These are phyloP conservation scores for Apantesis nais DNA, from an alignment of 2,888 invertebrate genomes.

Conservation along the genomic window DNA sequence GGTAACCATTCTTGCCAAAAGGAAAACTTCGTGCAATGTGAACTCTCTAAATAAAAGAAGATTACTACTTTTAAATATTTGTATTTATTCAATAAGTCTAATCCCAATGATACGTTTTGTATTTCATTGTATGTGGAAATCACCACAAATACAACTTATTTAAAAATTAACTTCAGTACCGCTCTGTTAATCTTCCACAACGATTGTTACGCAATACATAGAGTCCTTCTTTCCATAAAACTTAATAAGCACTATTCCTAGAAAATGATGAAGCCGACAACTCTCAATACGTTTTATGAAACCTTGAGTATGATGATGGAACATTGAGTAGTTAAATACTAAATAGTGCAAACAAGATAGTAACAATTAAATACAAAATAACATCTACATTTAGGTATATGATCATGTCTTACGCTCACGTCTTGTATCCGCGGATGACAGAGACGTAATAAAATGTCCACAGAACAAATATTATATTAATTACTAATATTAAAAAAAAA, in stretches of 20 bases:
- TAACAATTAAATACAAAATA: too few relatives aligned
- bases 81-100: not conserved
- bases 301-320: too few relatives aligned
- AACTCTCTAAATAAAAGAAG: not conserved
- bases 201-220: not conserved
- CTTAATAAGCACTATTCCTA: not conserved
- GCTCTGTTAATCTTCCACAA: not conserved
- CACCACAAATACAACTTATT: not conserved
- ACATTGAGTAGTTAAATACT: too few relatives aligned
- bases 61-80: not conserved
- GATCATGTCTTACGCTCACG: too few relatives aligned
- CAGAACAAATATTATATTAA: too few relatives aligned
- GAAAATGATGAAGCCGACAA: not conserved
- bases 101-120: not conserved
- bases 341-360: too few relatives aligned
- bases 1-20: constrained; percentile 20
- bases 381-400: too few relatives aligned
- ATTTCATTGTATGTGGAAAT: not conserved
- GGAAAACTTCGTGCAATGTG: not conserved
- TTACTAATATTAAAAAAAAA: too few relatives aligned
- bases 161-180: not conserved
- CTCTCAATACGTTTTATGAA: too few relatives aligned
- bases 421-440: too few relatives aligned
- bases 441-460: too few relatives aligned
- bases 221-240: not conserved